phyloP scores from a whole-genome alignment of 2,113 vertebrate species.

The Philantomba maxwellii region DNA sequence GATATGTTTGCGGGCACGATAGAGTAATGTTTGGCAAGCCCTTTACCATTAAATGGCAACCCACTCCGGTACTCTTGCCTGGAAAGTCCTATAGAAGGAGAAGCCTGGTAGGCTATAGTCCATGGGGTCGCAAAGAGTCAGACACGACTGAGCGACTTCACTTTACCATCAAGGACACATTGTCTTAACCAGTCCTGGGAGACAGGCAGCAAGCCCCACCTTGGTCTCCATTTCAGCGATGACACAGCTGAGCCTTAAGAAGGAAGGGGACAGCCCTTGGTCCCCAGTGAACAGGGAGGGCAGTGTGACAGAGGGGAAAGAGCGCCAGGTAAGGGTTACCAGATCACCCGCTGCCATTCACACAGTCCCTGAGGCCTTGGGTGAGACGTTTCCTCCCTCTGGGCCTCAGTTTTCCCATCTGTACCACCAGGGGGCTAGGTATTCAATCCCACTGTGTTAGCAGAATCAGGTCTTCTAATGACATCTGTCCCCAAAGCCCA shows the following conservation, averaged over 20 bases:
- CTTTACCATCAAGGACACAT: accelerated
- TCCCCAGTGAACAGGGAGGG: background rate
- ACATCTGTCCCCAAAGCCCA: background rate
- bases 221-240: background rate
- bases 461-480: background rate
- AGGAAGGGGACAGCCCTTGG: background rate
- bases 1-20: accelerated
- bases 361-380: background rate
- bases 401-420: background rate
- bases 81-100: background rate
- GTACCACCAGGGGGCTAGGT: background rate
- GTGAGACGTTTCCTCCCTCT: background rate
- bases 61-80: background rate
- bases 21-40: background rate
- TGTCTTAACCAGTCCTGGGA: background rate
- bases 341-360: background rate
- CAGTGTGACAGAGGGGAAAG: background rate
- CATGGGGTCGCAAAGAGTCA: background rate
- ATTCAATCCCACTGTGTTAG: background rate
- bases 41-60: background rate
- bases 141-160: background rate
- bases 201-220: background rate
- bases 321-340: background rate
- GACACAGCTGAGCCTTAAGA: background rate
- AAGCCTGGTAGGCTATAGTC: background rate